Conservation (phyloP, 1,140 invertebrate species). For the Drosophila saltans region DNA sequence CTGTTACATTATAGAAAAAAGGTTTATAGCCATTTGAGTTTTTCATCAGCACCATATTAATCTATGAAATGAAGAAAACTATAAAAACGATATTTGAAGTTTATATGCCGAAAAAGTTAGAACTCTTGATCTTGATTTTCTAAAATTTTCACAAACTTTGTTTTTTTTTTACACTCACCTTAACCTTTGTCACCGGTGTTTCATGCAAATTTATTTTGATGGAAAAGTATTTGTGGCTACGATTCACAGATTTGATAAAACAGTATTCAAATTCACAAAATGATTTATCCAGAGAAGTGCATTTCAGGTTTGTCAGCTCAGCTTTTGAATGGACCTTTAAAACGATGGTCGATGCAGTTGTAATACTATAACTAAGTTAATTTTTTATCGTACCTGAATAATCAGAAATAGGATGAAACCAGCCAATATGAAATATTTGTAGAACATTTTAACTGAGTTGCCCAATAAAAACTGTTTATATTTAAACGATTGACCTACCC, state of each 20-base stretch:
- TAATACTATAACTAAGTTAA: too few species aligned
- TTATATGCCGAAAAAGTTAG: neutral
- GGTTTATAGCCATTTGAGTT: neutral
- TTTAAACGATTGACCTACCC: too few species aligned
- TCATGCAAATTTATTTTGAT: neutral
- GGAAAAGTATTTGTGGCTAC: neutral
- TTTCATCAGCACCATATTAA: neutral
- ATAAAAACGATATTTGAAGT: neutral
- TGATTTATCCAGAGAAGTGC: neutral
- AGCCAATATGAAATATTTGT: neutral
- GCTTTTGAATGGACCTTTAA: neutral
- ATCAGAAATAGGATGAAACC: neutral
- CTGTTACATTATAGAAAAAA: neutral
- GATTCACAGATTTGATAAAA: neutral
- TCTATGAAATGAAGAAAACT: neutral
- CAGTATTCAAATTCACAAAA: neutral
- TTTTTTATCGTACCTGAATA: neutral
- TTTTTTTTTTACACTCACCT: too few species aligned
- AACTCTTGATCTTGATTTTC: too few species aligned
- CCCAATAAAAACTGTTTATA: neutral
- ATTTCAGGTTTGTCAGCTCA: neutral
- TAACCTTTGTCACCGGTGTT: neutral
- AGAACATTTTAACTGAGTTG: neutral
- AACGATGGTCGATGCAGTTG: neutral
- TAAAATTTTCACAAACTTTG: too few species aligned